phyloP scores from a whole-genome alignment of 2,888 invertebrate genomes.

The Heliconius charithonia region DNA sequence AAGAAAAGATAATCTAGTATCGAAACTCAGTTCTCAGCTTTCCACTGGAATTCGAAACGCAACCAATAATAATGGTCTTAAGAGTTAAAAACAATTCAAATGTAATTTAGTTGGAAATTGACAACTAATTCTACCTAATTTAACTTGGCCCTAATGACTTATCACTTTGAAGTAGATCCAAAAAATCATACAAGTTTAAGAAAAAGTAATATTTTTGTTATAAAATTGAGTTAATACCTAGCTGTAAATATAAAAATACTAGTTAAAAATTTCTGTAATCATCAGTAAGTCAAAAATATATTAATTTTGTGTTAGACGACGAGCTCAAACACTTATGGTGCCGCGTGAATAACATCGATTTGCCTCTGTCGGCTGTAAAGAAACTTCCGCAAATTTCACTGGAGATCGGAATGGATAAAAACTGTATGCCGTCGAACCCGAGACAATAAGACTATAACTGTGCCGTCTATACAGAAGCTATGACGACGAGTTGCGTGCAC shows the following conservation, averaged over 20 bases:
- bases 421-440: slow-evolving; percentile 57
- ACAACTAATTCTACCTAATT: slow-evolving; percentile 2
- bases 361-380: slow-evolving; percentile 39
- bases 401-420: slow-evolving; percentile 66
- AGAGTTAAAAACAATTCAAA: neutral
- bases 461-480: slow-evolving; percentile 48
- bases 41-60: neutral
- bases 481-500: slow-evolving; percentile 13
- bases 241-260: neutral
- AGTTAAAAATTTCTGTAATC: neutral
- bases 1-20: no score
- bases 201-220: neutral
- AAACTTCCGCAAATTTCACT: slow-evolving; percentile 64
- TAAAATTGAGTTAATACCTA: neutral
- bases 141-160: neutral
- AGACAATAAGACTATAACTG: slow-evolving; percentile 65
- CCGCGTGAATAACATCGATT: slow-evolving; percentile 20
- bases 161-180: neutral
- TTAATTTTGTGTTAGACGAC: neutral
- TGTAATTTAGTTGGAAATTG: neutral
- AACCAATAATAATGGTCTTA: neutral
- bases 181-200: neutral
- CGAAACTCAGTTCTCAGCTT: no score
- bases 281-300: neutral
- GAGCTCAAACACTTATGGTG: neutral